These are phyloP conservation scores for Gnathonemus echidnorhynchus DNA, from an alignment of 2,113 vertebrate genomes.

Conservation along the genomic window DNA sequence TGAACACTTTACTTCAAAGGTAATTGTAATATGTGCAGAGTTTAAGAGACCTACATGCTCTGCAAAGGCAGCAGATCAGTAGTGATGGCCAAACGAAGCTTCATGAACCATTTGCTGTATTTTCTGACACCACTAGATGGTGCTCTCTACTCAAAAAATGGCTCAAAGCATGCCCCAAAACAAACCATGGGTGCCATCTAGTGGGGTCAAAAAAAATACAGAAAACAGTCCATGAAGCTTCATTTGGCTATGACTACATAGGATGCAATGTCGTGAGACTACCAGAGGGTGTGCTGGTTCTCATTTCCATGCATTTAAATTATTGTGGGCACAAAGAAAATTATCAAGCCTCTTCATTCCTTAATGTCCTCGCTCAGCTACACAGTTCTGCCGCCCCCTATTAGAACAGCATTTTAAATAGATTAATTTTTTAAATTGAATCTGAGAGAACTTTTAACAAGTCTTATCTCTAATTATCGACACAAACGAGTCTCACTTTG, in stretches of 20 bases:
- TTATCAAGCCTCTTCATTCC: neutral
- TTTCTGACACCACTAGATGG: neutral
- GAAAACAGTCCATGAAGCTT: neutral
- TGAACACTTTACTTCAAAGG: neutral
- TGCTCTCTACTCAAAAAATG: neutral
- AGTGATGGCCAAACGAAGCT: neutral
- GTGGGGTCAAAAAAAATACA: neutral
- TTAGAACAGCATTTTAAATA: slow-evolving; percentile 13
- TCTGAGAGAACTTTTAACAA: slow-evolving; percentile 10
- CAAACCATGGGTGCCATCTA: neutral
- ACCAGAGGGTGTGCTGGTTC: neutral
- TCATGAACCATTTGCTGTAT: neutral
- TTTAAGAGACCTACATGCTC: neutral
- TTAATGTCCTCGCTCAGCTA: neutral
- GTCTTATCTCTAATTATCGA: slow-evolving; percentile 6
- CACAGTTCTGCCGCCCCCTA: neutral
- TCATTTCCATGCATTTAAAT: neutral
- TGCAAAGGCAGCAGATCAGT: neutral
- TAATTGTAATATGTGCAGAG: neutral
- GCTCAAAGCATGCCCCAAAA: neutral
- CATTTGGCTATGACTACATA: neutral
- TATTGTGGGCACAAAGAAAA: neutral
- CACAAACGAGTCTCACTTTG: neutral
- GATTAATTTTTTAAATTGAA: slow-evolving; percentile 14
- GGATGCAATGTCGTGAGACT: neutral